A percentile compares a stretch with the other conserved stretches of the same genome.
Conservation (phyloP, 2,797 vertebrate species). For the Rhabdomys pumilio region DNA sequence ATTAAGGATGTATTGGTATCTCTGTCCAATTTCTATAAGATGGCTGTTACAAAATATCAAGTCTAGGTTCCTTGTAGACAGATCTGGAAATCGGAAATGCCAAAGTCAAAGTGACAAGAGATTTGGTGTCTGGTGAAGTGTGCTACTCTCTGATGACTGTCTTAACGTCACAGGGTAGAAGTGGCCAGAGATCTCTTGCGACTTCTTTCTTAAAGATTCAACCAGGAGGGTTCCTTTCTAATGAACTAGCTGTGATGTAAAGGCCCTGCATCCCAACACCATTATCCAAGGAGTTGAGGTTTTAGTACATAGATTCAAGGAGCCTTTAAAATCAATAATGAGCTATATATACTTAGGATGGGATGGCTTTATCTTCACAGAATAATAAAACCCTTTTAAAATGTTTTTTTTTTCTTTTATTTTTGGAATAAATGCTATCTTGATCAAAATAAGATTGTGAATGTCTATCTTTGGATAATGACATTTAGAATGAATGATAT, state of each 20-base stretch:
- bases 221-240: background rate
- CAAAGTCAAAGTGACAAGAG: background rate
- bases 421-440: slow-evolving; percentile 45
- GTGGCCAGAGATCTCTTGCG: background rate
- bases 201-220: background rate
- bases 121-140: background rate
- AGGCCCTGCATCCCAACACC: background rate
- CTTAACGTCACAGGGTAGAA: background rate
- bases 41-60: background rate
- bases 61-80: background rate
- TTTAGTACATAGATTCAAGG: background rate
- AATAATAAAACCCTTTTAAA: slow-evolving; percentile 15
- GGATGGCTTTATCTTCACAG: slow-evolving; percentile 17
- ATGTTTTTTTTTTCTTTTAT: background rate
- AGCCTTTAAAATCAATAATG: background rate
- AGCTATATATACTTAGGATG: background rate
- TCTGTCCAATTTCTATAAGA: background rate
- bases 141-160: background rate
- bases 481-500: slow-evolving; percentile 52
- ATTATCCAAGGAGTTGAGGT: background rate
- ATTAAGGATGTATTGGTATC: background rate
- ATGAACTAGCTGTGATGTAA: background rate
- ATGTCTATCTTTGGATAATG: slow-evolving; percentile 29
- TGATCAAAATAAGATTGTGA: slow-evolving; percentile 37
- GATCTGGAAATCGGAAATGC: background rate